Evolutionary conservation across 2,797 vertebrate genomes (phyloP).

Genomic region (Sebastes vulpes): DNA sequence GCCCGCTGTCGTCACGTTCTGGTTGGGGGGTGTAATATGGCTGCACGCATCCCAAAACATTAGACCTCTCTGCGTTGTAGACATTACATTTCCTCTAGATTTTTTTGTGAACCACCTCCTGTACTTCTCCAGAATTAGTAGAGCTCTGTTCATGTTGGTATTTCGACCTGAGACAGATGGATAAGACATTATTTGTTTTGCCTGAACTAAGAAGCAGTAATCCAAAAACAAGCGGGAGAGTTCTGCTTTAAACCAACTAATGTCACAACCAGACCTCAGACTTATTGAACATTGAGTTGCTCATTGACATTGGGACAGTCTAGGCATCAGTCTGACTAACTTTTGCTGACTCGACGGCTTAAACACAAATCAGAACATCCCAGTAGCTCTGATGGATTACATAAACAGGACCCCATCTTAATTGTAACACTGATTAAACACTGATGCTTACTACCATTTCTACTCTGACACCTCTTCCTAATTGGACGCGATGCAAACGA

Average conservation of each 20-base stretch:
- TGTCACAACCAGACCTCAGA: conserved; percentile 13
- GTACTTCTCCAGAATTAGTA: background rate
- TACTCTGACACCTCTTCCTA: too few relatives aligned
- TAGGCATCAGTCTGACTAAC: conserved; percentile 19
- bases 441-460: too few relatives aligned
- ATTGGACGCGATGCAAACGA: too few relatives aligned
- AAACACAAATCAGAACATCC: background rate
- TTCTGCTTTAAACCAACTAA: conserved; percentile 13
- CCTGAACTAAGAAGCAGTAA: conserved; percentile 1
- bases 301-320: background rate
- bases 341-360: conserved; percentile 3
- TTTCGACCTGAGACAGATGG: conserved; percentile 11
- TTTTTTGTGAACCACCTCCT: too few relatives aligned
- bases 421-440: too few relatives aligned
- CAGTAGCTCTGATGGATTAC: background rate
- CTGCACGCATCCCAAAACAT: too few relatives aligned
- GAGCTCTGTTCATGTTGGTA: background rate
- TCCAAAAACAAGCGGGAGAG: background rate
- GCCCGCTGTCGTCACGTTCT: too few relatives aligned
- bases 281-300: conserved; percentile 44
- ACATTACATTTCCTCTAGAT: too few relatives aligned
- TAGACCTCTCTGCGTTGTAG: too few relatives aligned
- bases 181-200: too few relatives aligned
- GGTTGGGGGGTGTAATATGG: too few relatives aligned
- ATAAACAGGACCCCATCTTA: too few relatives aligned